Evolutionary conservation across 2,113 vertebrate genomes (phyloP), one percentile per base, ranked within the genome.

Genomic region (Lamprologus callipterus): DNA sequence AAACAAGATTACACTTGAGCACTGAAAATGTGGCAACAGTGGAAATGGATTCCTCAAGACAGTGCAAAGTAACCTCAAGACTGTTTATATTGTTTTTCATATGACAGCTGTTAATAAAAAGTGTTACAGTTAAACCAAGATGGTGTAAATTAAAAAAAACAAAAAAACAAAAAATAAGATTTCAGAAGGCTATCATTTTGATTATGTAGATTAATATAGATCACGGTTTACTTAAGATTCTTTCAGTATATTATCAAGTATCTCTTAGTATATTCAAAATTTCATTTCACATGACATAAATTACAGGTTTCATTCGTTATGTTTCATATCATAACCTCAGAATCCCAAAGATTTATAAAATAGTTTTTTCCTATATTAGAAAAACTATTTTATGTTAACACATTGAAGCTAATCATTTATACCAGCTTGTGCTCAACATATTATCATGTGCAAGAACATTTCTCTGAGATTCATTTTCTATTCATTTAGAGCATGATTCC

Each of bases 131-230:
- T 45, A 26, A 73, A 73, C 37, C 8, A 45, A 28, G 35, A 6
- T 70, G n/a, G 35, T 70, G 65, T 40, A 21, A 40, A 40, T 40
- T 13, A 5, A 5, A 9, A 9, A 16, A 0, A 6, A 3, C 0
- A 33, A 33, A 33, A 33, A 33, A 33, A 33, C 1, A 19, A 63
- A 63, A 33, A 60, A 60, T 1, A 47, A 3, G 40, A 47, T 45
- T 47, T 73, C 13, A 73, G 68, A 73, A 73, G 13, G 40, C 40
- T 45, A 26, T 73, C 21, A 26, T 73, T 73, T 75, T 75, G 21
- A 75, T 47, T 28, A 47, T 26, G 16, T 28, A 75, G 14, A 75
- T 47, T 47, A 75, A 26, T 47, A 47, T 47, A 42, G 42, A 19
- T 47, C 14, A 47, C 1, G 1, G 70, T 5, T 28, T 75, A 26